Conservation (phyloP, 2,797 vertebrate genomes). For the Thamnophis elegans region DNA sequence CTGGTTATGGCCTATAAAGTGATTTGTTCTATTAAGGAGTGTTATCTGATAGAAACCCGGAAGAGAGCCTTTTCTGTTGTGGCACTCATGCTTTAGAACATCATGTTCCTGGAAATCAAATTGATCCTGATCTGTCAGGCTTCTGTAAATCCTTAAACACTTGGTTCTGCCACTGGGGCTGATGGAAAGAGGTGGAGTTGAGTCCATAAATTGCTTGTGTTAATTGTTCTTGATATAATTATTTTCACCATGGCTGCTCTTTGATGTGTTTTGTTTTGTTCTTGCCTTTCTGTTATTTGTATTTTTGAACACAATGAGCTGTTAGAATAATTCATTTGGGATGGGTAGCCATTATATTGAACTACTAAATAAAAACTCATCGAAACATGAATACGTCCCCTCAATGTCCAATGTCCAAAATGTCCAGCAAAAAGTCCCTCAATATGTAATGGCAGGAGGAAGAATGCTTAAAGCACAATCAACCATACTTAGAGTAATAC, state of each 20-base stretch:
- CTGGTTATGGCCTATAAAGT: background rate
- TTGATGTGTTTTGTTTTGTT: background rate
- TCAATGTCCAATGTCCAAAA: background rate
- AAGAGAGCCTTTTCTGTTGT: background rate
- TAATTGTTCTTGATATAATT: background rate
- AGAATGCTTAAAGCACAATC: background rate
- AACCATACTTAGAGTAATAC: background rate
- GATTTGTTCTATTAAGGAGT: background rate
- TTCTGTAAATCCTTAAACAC: background rate
- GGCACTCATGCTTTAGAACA: background rate
- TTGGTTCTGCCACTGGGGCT: background rate
- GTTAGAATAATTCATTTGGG: background rate
- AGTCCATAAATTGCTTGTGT: background rate
- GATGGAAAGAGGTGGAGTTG: background rate
- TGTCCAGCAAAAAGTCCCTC: background rate
- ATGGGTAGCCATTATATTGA: background rate
- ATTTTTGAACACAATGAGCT: background rate
- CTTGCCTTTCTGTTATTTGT: background rate
- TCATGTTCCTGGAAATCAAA: background rate
- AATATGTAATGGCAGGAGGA: background rate
- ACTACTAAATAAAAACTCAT: background rate
- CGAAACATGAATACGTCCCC: background rate
- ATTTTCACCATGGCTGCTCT: background rate
- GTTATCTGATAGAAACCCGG: background rate
- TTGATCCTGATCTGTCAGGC: background rate